Evolutionary conservation across 1,140 invertebrate species (phyloP).

Genomic region (Polyergus mexicanus): DNA sequence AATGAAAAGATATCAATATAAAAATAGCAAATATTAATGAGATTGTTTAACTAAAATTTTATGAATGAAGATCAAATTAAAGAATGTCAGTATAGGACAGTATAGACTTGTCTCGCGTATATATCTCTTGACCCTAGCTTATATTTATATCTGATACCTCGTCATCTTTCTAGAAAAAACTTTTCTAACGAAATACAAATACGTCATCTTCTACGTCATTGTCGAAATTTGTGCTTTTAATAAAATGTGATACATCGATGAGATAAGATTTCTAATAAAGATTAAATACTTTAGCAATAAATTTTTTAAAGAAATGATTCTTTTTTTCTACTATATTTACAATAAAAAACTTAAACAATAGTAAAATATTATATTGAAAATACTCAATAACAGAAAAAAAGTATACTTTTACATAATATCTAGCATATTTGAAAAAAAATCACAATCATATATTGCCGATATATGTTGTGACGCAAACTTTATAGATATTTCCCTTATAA

Average conservation of each 20-base stretch:
- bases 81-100: not conserved
- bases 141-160: slow-evolving; percentile 62
- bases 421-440: not conserved
- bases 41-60: slow-evolving; percentile 1
- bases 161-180: slow-evolving; percentile 55
- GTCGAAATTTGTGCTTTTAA: slow-evolving; percentile 12
- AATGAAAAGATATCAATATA: not conserved
- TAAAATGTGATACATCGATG: slow-evolving; percentile 25
- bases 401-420: not conserved
- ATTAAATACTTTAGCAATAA: not conserved
- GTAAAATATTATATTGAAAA: not conserved
- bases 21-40: not conserved
- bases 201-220: slow-evolving; percentile 38
- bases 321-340: not conserved
- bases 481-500: too few relatives aligned
- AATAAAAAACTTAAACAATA: not conserved
- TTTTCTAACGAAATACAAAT: slow-evolving; percentile 23
- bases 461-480: not conserved
- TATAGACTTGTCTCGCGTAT: not conserved
- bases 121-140: slow-evolving; percentile 23
- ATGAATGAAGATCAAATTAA: slow-evolving; percentile 1
- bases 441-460: not conserved
- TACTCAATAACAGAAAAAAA: not conserved
- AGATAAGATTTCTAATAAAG: not conserved
- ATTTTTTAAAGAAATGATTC: not conserved